A percentile compares a stretch with the other conserved stretches of the same genome.
These are phyloP conservation scores for Dynastes grantii DNA, from an alignment of 2,888 invertebrate species.

Conservation along the genomic window DNA sequence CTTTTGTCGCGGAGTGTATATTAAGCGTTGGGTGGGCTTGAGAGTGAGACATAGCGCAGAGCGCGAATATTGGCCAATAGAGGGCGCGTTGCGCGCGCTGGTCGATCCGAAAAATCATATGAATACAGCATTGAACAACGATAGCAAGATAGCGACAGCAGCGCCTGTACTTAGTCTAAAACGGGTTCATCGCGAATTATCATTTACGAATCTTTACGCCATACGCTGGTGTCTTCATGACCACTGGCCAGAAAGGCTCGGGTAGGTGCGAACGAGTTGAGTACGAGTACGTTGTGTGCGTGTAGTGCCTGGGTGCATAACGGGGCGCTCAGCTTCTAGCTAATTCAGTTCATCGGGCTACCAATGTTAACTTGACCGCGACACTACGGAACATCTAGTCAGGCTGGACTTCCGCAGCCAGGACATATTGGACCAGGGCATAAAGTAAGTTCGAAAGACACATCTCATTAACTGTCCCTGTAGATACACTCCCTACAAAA, in stretches of 20 bases:
- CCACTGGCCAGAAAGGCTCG: conserved; percentile 68
- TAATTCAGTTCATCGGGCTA: conserved; percentile 65
- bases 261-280: conserved; percentile 66
- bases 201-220: conserved; percentile 59
- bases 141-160: conserved; percentile 51
- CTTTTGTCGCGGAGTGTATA: conserved; percentile 24
- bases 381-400: conserved; percentile 67
- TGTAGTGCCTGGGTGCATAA: conserved; percentile 69
- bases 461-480: background rate
- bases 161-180: conserved; percentile 49
- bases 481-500: conserved; percentile 12
- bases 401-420: conserved; percentile 69
- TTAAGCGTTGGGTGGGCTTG: conserved; percentile 32
- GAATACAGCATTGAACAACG: conserved; percentile 59
- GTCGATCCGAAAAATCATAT: conserved; percentile 56
- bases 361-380: conserved; percentile 71
- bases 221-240: conserved; percentile 62
- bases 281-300: conserved; percentile 64
- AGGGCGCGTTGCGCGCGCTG: conserved; percentile 58
- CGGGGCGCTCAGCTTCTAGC: conserved; percentile 66
- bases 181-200: conserved; percentile 62
- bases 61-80: conserved; percentile 50
- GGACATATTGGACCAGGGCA: conserved; percentile 69
- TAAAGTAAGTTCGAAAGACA: conserved; percentile 66
- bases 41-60: conserved; percentile 5